These are phyloP conservation scores for Falcunculus frontatus DNA, from an alignment of 2,113 vertebrate genomes.

Conservation along the genomic window DNA sequence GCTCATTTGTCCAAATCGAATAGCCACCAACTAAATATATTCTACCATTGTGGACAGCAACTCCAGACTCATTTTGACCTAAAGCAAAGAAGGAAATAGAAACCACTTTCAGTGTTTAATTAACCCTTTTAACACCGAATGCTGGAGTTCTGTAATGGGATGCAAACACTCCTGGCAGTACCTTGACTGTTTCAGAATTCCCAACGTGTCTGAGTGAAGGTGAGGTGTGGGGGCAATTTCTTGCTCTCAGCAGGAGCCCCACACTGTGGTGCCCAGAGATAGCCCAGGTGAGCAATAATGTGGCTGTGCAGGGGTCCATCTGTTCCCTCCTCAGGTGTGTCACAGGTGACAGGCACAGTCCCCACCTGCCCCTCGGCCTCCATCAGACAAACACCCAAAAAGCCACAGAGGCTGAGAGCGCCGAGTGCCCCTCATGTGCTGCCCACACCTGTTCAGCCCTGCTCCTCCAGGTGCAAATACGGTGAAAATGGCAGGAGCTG, in stretches of 20 bases:
- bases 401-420: fast-evolving
- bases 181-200: not conserved
- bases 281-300: not conserved
- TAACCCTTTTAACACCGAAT: slow-evolving; percentile 46
- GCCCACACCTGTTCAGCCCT: not conserved
- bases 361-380: not conserved
- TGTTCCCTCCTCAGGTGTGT: not conserved
- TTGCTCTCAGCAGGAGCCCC: not conserved
- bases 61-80: slow-evolving; percentile 97
- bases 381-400: not conserved
- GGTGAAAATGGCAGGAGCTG: not conserved
- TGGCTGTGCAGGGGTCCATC: not conserved
- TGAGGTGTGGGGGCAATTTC: not conserved
- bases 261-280: not conserved
- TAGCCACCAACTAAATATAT: slow-evolving; percentile 98
- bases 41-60: slow-evolving; percentile 91
- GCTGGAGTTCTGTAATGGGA: not conserved
- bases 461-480: not conserved
- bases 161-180: not conserved
- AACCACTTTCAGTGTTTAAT: slow-evolving; percentile 40
- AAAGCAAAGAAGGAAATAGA: slow-evolving; percentile 56
- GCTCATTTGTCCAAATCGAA: slow-evolving; percentile 99
- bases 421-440: not conserved
- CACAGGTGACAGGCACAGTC: not conserved
- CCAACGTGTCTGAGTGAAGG: not conserved